phyloP scores from a whole-genome alignment of 2,113 vertebrate species.

The Narcine bancroftii region DNA sequence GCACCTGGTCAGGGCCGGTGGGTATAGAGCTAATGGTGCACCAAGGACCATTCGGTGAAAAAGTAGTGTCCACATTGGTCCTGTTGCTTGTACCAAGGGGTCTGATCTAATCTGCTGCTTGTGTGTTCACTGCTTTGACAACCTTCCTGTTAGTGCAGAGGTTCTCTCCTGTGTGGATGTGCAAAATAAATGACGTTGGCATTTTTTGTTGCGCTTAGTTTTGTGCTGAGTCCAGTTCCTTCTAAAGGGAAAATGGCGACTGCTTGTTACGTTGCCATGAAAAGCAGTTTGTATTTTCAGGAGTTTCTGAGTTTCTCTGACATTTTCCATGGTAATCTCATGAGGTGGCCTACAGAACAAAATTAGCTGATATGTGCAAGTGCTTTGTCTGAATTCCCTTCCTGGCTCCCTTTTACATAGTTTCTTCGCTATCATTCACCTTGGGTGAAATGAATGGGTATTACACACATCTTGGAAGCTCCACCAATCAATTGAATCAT shows the following conservation, averaged over 20 bases:
- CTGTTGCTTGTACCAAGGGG: neutral
- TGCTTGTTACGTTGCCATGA: neutral
- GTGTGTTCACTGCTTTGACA: neutral
- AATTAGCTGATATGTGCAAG: neutral
- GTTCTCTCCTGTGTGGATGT: neutral
- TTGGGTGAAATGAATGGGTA: neutral
- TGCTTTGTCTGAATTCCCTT: neutral
- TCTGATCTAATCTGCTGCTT: neutral
- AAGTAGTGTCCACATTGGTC: neutral
- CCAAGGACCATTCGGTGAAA: neutral
- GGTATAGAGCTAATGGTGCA: neutral
- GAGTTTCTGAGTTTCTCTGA: neutral
- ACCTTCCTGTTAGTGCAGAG: too few relatives aligned
- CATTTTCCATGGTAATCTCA: neutral
- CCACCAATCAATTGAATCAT: neutral
- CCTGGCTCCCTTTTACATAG: neutral
- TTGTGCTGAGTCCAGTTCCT: constrained; percentile 16
- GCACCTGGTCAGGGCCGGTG: too few relatives aligned
- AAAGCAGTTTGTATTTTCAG: neutral
- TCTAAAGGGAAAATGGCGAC: neutral
- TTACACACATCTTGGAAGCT: neutral
- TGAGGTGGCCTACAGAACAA: neutral
- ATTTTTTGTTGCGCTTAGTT: neutral
- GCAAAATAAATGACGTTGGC: neutral
- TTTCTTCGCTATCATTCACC: neutral